Base-by-base conservation (phyloP, 2,888 invertebrate species). In the Dexiosoma caninum region DNA sequence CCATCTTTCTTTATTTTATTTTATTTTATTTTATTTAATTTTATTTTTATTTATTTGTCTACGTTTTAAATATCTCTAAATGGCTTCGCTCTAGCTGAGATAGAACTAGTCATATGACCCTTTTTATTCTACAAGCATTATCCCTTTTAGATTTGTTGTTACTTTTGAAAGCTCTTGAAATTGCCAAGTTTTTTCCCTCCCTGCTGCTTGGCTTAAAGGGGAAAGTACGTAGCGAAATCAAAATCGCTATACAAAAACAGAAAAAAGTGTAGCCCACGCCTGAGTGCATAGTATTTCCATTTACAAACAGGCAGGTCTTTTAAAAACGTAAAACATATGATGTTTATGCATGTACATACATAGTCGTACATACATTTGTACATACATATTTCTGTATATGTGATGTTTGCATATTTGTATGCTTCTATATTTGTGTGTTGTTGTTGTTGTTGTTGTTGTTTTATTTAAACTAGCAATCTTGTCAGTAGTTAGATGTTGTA, bases 201-300 rank as follows among this genome's bases (percentile, higher is more conserved):
- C n/a, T n/a, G n/a, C n/a, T n/a, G n/a, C n/a, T 51, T 59, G 53
- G 35, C 62, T 72, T 57, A 46, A 35, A 27, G 75, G 75, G 59
- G 59, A 67, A 75, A 75, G 49, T 75, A 49, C 23, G 27, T 12
- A 0, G 14, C n/a, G n/a, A n/a, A 30, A 44, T 19, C 3, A 32
- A 44, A 14, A 23, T n/a, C 21, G 37, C 37, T 19, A 46, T 23
- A 59, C 1, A 23, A 66, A 8, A 14, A 62, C 14, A 42, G 9
- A 21, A 42, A 74, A 32, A 51, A 51, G 51, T 44, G 19, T 62
- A 77, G 77, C 81, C 81, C 81, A 81, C 81, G 81, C 81, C 81
- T 81, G 62, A 57, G 42, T 77, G 49, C 60, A 67, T 66, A n/a
- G n/a, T n/a, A 57, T 60, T 70, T 72, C 35, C 23, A 51, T 53